Evolutionary conservation across 2,888 invertebrate genomes (phyloP).

Genomic region (Dicranocentrus wangi): DNA sequence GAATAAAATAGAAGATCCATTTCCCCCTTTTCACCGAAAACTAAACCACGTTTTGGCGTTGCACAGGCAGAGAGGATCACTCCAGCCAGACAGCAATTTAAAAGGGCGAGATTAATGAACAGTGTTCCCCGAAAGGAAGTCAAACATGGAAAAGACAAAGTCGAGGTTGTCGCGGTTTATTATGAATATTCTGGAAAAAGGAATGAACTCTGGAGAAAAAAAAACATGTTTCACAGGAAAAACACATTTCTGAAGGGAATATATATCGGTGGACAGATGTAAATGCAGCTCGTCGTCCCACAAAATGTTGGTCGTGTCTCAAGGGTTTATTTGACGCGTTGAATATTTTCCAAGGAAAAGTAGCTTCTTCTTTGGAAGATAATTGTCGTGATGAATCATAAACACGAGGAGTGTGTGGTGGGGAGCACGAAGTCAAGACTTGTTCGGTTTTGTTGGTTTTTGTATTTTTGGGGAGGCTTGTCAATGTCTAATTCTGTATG

Average conservation of each 20-base stretch:
- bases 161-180: background rate
- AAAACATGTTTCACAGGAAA: too few species aligned
- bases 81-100: background rate
- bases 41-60: too few species aligned
- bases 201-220: too few species aligned
- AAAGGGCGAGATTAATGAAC: background rate
- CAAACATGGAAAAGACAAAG: constrained; percentile 1
- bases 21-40: too few species aligned
- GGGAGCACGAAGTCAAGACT: background rate
- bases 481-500: constrained; percentile 20
- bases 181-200: too few species aligned
- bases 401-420: constrained; percentile 32
- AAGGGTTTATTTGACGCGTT: constrained; percentile 3
- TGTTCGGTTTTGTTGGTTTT: constrained; percentile 5
- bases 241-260: too few species aligned
- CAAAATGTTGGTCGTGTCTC: background rate
- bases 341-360: constrained; percentile 7
- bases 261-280: too few species aligned
- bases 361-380: constrained; percentile 1
- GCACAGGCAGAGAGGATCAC: too few species aligned
- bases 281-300: background rate
- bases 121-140: background rate
- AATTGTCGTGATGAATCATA: constrained; percentile 51
- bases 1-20: background rate
- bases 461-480: constrained; percentile 18